A percentile compares a stretch with the other conserved stretches of the same genome.
Conservation (phyloP, 2,797 vertebrate genomes). For the Pseudomugil tenellus region DNA sequence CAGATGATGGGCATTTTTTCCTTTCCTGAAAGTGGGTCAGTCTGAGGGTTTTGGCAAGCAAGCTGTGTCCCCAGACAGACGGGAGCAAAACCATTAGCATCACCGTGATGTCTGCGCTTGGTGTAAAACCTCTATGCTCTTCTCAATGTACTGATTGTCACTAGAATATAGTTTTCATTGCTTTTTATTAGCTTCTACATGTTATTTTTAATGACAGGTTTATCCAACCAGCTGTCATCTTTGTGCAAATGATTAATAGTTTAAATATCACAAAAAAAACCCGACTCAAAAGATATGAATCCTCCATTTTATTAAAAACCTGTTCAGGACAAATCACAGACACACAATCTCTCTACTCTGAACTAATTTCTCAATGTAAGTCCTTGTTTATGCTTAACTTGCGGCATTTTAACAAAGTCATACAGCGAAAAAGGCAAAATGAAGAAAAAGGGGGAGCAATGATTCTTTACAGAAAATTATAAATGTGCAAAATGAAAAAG, state of each 20-base stretch:
- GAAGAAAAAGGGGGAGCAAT: constrained; percentile 20
- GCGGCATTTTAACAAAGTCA: constrained; percentile 11
- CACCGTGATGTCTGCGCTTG: constrained; percentile 3
- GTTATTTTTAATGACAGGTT: no score
- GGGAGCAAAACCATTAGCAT: constrained; percentile 35
- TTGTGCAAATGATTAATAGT: background rate
- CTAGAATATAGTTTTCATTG: background rate
- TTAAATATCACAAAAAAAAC: background rate
- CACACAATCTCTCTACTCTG: constrained; percentile 33
- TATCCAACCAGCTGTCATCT: no score
- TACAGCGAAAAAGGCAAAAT: constrained; percentile 26
- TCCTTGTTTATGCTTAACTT: constrained; percentile 22
- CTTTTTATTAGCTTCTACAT: background rate
- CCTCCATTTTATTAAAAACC: constrained; percentile 67
- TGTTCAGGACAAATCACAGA: constrained; percentile 45
- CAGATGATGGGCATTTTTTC: constrained; percentile 20
- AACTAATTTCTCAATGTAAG: constrained; percentile 6
- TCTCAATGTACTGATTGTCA: background rate
- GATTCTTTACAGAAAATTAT: constrained; percentile 43
- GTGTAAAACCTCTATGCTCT: no score
- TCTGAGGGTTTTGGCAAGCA: constrained; percentile 50
- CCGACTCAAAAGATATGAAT: constrained; percentile 33
- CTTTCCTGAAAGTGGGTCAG: constrained; percentile 70
- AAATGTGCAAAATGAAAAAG: constrained; percentile 46
- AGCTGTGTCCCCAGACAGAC: constrained; percentile 58